Evolutionary conservation across 2,888 invertebrate species (phyloP).

Genomic region (Limnephilus auricula): DNA sequence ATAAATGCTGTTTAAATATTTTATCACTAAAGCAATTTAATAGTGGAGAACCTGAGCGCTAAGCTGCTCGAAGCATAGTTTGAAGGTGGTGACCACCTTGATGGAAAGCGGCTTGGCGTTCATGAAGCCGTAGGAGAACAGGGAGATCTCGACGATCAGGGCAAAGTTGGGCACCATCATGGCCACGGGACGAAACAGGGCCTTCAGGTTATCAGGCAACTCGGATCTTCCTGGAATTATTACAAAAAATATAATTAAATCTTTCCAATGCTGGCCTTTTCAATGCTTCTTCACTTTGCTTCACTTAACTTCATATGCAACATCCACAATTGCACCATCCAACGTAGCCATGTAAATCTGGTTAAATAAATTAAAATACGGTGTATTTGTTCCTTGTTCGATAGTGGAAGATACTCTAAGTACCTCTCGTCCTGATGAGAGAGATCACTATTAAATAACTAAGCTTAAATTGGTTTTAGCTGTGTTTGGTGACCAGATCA

Average conservation of each 20-base stretch:
- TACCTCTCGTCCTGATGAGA: too few species aligned
- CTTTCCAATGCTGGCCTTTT: too few species aligned
- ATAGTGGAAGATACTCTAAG: not conserved
- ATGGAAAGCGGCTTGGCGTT: conserved; percentile 86
- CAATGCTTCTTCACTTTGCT: too few species aligned
- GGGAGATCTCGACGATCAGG: conserved; percentile 91
- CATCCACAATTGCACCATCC: too few species aligned
- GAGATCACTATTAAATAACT: too few species aligned
- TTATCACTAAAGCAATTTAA: not conserved
- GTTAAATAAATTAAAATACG: too few species aligned
- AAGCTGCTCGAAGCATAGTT: conserved; percentile 89
- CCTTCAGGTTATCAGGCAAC: conserved; percentile 90
- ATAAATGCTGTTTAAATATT: too few species aligned
- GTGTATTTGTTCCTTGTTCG: too few species aligned
- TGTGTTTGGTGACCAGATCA: too few species aligned
- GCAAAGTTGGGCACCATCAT: conserved; percentile 97
- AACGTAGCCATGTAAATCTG: too few species aligned
- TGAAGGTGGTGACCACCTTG: conserved; percentile 90
- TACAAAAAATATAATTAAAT: not conserved
- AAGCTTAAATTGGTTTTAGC: too few species aligned
- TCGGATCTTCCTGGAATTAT: conserved; percentile 80
- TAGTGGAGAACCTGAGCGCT: conserved; percentile 85
- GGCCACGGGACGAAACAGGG: conserved; percentile 91
- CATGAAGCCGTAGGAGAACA: conserved; percentile 90
- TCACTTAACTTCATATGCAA: too few species aligned